These are phyloP conservation scores for Nasonia vitripennis DNA, from an alignment of 1,140 invertebrate genomes.

Conservation along the genomic window DNA sequence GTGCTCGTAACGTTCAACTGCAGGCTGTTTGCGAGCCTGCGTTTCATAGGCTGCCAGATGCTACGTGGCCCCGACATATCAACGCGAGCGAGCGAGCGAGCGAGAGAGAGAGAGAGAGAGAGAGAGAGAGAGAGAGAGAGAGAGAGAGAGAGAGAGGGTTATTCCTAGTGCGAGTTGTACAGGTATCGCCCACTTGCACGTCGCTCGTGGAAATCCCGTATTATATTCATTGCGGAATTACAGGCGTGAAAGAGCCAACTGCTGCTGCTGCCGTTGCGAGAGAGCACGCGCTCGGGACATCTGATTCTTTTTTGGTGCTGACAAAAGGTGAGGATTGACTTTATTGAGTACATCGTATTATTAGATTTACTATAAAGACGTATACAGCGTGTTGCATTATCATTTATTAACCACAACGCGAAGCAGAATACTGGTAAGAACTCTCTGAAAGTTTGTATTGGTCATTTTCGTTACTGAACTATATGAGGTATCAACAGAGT, in stretches of 20 bases:
- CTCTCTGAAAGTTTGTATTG: too few relatives aligned
- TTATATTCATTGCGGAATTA: conserved; percentile 66
- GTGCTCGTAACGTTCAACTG: conserved; percentile 66
- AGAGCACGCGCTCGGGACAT: neutral
- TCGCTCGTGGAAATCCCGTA: conserved; percentile 2
- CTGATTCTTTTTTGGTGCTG: neutral
- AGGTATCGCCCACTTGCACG: conserved; percentile 24
- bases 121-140: conserved; percentile 6
- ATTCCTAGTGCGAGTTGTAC: neutral
- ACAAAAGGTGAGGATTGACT: too few relatives aligned
- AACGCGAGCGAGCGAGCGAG: conserved; percentile 43
- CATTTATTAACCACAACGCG: too few relatives aligned
- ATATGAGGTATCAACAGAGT: too few relatives aligned
- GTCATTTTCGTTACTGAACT: too few relatives aligned
- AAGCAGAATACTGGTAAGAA: too few relatives aligned
- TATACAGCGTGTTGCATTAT: too few relatives aligned
- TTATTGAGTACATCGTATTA: too few relatives aligned
- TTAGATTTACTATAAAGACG: too few relatives aligned
- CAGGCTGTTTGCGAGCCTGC: conserved; percentile 63
- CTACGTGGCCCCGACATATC: conserved; percentile 64
- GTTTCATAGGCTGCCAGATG: conserved; percentile 69
- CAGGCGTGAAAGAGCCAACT: neutral
- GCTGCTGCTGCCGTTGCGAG: too few relatives aligned
- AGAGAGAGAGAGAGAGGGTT: conserved; percentile 8
- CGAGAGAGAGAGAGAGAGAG: conserved; percentile 3